phyloP scores from a whole-genome alignment of 1,140 invertebrate genomes.

The Zaprionus kolodkinae region DNA sequence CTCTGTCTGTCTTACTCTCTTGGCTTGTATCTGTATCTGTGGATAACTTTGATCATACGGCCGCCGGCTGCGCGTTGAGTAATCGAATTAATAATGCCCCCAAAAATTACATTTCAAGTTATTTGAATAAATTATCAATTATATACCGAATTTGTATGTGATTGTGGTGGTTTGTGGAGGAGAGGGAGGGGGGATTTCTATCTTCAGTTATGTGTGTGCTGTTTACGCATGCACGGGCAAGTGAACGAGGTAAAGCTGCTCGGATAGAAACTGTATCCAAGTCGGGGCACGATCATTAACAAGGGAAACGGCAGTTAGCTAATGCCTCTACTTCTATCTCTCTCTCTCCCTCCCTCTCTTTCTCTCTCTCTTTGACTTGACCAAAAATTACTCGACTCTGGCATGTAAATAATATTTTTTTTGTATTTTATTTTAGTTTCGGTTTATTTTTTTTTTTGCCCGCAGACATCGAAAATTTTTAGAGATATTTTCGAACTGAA shows the following conservation, averaged over 20 bases:
- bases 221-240: slow-evolving; percentile 39
- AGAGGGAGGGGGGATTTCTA: background rate
- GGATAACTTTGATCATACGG: slow-evolving; percentile 42
- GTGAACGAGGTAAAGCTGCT: slow-evolving; percentile 29
- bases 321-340: slow-evolving; percentile 14
- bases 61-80: slow-evolving; percentile 57
- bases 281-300: slow-evolving; percentile 41
- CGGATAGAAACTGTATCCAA: slow-evolving; percentile 37
- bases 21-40: slow-evolving; percentile 29
- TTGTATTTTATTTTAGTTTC: slow-evolving; percentile 9
- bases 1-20: too few relatives aligned
- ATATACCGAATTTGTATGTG: slow-evolving; percentile 27
- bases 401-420: slow-evolving; percentile 11
- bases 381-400: background rate
- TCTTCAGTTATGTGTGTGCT: slow-evolving; percentile 1
- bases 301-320: slow-evolving; percentile 37
- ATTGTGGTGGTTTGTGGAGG: too few relatives aligned
- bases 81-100: slow-evolving; percentile 76
- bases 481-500: background rate
- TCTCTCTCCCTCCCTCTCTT: background rate
- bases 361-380: background rate
- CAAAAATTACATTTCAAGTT: slow-evolving; percentile 69
- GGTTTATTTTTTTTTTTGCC: background rate
- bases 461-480: background rate
- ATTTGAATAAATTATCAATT: slow-evolving; percentile 77